Evolutionary conservation across 2,888 invertebrate genomes (phyloP).

Genomic region (Leucoptera coffeella): DNA sequence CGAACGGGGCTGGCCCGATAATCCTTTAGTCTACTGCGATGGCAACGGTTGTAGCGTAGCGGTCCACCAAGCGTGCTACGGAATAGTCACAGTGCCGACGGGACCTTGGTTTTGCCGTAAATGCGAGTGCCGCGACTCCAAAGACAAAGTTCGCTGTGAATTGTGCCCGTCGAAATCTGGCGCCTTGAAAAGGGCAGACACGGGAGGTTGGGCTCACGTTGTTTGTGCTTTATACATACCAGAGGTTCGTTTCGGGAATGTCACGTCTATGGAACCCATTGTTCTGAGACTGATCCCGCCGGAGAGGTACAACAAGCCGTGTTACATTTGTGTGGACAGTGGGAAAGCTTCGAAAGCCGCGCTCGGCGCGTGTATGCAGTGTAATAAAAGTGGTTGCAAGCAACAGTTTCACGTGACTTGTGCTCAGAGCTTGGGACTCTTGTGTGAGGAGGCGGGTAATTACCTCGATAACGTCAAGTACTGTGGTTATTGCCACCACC

Average conservation of each 20-base stretch:
- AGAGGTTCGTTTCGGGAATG: slow-evolving; percentile 95
- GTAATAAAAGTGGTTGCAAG: slow-evolving; percentile 84
- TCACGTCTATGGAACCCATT: slow-evolving; percentile 98
- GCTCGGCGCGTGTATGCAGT: slow-evolving; percentile 96
- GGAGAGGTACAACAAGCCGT: slow-evolving; percentile 87
- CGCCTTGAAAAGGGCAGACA: slow-evolving; percentile 90
- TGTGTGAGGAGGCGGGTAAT: slow-evolving; percentile 96
- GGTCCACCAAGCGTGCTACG: slow-evolving; percentile 99
- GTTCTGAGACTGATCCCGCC: slow-evolving; percentile 85
- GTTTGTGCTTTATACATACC: slow-evolving; percentile 98
- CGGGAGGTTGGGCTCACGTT: slow-evolving; percentile 94
- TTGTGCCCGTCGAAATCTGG: slow-evolving; percentile 94
- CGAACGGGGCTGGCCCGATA: slow-evolving; percentile 97
- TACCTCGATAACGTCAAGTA: slow-evolving; percentile 96
- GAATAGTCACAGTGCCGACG: slow-evolving; percentile 96
- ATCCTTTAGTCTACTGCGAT: slow-evolving; percentile 98
- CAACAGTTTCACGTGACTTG: slow-evolving; percentile 98
- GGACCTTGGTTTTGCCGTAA: slow-evolving; percentile 98
- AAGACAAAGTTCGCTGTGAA: slow-evolving; percentile 91
- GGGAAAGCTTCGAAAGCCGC: slow-evolving; percentile 74
- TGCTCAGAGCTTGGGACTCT: slow-evolving; percentile 86
- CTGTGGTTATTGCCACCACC: slow-evolving; percentile 95
- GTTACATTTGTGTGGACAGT: slow-evolving; percentile 92
- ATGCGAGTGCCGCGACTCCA: slow-evolving; percentile 91
- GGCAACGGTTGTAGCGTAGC: slow-evolving; percentile 97